Evolutionary conservation across 2,797 vertebrate species (phyloP).

Genomic region (Presbytis comata): DNA sequence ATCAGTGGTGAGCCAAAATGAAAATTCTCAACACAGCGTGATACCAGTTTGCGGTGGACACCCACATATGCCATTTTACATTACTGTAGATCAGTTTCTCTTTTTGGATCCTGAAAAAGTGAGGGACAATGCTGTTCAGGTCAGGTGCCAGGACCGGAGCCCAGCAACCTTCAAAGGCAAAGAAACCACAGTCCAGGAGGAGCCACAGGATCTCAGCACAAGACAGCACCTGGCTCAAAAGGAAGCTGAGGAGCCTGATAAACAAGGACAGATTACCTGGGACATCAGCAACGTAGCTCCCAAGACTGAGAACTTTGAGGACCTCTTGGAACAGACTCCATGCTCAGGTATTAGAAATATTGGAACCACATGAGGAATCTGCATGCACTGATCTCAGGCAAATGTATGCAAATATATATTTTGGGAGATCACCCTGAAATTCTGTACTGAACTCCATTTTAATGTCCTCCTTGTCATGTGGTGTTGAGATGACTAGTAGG

Average conservation of each 20-base stretch:
- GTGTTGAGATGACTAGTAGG: background rate
- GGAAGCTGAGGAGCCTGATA: background rate
- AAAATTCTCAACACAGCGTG: background rate
- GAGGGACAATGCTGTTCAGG: background rate
- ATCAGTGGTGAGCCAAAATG: background rate
- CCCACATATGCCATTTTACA: background rate
- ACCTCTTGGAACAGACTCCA: background rate
- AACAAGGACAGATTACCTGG: background rate
- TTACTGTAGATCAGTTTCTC: background rate
- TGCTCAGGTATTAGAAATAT: slow-evolving; percentile 26
- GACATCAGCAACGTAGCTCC: background rate
- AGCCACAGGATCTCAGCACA: background rate
- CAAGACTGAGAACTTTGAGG: background rate
- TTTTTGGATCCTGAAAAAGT: slow-evolving; percentile 30
- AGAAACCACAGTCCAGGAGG: background rate
- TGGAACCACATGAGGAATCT: background rate
- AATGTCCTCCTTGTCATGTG: background rate
- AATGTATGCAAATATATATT: background rate
- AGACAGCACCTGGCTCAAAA: background rate
- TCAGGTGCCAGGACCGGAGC: background rate
- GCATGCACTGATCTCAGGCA: background rate
- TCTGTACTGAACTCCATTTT: background rate
- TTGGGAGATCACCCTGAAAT: slow-evolving; percentile 2
- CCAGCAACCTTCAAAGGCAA: background rate
- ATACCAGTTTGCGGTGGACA: background rate